Evolutionary conservation across 2,797 vertebrate species (phyloP).

Genomic region (Psittacula derbiana): DNA sequence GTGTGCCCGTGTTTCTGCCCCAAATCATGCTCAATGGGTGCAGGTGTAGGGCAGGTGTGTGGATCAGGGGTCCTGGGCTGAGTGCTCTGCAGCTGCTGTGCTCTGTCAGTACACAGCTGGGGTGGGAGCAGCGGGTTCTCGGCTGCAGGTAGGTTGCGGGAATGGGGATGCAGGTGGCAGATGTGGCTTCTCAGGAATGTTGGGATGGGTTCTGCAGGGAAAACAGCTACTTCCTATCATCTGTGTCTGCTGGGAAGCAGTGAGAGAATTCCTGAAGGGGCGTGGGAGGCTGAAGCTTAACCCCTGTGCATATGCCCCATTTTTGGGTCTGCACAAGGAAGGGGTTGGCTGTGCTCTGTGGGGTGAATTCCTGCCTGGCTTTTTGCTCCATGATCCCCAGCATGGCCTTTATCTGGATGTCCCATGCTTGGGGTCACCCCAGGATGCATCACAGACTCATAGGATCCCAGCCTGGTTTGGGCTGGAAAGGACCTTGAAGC

Average conservation of each 20-base stretch:
- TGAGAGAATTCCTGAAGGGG: neutral
- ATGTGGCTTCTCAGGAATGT: neutral
- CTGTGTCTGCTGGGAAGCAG: neutral
- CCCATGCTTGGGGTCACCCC: rapidly evolving
- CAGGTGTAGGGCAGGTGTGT: neutral
- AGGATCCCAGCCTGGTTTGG: neutral
- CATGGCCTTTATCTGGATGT: rapidly evolving
- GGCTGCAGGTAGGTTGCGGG: rapidly evolving
- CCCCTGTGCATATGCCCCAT: rapidly evolving
- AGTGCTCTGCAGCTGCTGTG: neutral
- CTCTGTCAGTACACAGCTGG: rapidly evolving
- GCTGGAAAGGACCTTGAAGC: neutral
- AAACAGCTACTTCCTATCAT: neutral
- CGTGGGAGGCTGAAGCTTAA: rapidly evolving
- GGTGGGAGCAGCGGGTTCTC: rapidly evolving
- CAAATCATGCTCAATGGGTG: rapidly evolving
- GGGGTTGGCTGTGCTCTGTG: rapidly evolving
- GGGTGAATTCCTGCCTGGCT: neutral
- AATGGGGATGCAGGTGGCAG: neutral
- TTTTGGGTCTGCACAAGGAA: rapidly evolving
- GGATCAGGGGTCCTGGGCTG: neutral
- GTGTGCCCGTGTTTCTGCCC: no score
- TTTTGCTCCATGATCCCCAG: neutral
- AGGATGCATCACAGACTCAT: neutral
- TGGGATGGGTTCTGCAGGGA: neutral